phyloP scores from a whole-genome alignment of 2,113 vertebrate species.

The Gymnarchus niloticus region DNA sequence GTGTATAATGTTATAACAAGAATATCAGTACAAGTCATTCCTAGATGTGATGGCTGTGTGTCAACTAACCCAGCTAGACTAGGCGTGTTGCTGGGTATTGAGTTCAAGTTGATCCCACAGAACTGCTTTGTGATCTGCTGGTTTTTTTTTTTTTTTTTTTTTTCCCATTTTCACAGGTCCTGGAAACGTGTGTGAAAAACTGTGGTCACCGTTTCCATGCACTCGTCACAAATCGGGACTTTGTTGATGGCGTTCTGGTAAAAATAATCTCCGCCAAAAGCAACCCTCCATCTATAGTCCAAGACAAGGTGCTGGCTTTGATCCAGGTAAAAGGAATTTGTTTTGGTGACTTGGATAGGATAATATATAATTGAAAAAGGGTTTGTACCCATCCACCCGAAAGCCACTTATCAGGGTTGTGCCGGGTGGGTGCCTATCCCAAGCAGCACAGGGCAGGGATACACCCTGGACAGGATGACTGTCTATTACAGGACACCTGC shows the following conservation, averaged over 20 bases:
- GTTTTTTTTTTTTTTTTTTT: not conserved
- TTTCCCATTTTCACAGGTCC: slow-evolving; percentile 66
- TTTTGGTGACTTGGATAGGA: slow-evolving; percentile 4
- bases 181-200: slow-evolving; percentile 98
- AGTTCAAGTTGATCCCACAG: not conserved
- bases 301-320: slow-evolving; percentile 94
- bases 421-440: too few species aligned
- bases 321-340: slow-evolving; percentile 75
- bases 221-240: slow-evolving; percentile 88
- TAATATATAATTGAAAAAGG: too few species aligned
- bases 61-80: not conserved
- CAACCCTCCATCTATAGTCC: slow-evolving; percentile 91
- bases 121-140: too few species aligned
- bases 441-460: too few species aligned
- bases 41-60: not conserved
- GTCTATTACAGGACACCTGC: not conserved
- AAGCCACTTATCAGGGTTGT: too few species aligned
- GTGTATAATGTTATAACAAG: not conserved
- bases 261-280: slow-evolving; percentile 96
- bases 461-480: not conserved
- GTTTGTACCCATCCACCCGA: too few species aligned
- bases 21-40: not conserved
- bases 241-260: slow-evolving; percentile 90
- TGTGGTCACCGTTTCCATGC: slow-evolving; percentile 96
- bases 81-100: not conserved